Evolutionary conservation across 2,888 invertebrate genomes (phyloP), one percentile per base, ranked within the genome.

Genomic region (Helicoverpa assulta): DNA sequence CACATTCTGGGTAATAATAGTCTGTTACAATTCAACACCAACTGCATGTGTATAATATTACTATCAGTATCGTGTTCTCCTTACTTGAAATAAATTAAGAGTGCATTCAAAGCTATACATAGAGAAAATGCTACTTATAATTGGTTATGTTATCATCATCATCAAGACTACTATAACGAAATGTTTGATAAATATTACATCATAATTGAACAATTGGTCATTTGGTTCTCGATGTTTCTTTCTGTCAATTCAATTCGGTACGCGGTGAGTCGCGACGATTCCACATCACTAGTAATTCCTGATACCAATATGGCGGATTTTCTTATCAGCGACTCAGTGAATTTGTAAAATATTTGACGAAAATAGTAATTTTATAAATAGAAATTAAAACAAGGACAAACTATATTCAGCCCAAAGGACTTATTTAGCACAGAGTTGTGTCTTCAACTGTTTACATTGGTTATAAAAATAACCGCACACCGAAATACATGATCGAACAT

Each of bases 271-370:
- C 6, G 16, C n/a, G 19, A 29, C 12, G 5, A 26, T 0, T 26
- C 26, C 26, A 26, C 70, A 53, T 65, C 71, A 67, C 81, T 82
- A 76, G 40, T 14, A 55, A 40, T 0, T 59, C 60, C 72, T 68
- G 63, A 79, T 53, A 66, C 67, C 81, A 90, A 88, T 79, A 90
- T 90, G 90, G 90, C 90, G 87, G 84, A 79, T 75, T 72, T 83
- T 85, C 82, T 80, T 85, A 85, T 82, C 83, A 86, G 82, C 66
- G 33, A 75, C 51, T 55, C 33, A 74, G 82, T 78, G 67, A 66
- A 67, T 72, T 73, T 79, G 52, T 70, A 56, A 53, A 70, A 40
- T 68, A 70, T 61, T 55, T 43, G 80, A 67, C 73, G 67, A 82
- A 80, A 83, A 76, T 71, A 79, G 68, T 74, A 62, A 53, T 69